These are phyloP conservation scores for Tachysurus fulvidraco DNA, from an alignment of 2,113 vertebrate genomes.

Conservation along the genomic window DNA sequence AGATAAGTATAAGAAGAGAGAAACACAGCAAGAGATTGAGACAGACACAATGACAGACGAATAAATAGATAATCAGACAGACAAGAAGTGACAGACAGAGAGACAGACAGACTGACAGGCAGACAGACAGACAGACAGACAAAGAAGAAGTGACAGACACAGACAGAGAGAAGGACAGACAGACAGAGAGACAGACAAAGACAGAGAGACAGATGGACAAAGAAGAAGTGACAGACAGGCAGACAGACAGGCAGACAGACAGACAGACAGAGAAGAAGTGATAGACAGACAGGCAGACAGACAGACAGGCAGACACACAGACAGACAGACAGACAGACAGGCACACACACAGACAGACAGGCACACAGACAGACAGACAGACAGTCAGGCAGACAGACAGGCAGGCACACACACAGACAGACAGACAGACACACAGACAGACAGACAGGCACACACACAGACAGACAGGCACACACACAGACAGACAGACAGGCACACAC, in stretches of 20 bases:
- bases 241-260: not conserved
- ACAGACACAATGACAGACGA: not conserved
- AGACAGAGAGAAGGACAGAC: not conserved
- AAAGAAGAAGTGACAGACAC: not conserved
- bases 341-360: not conserved
- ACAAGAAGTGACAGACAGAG: not conserved
- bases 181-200: not conserved
- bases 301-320: not conserved
- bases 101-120: too few relatives aligned
- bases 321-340: too few relatives aligned
- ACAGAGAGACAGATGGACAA: not conserved
- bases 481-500: not conserved
- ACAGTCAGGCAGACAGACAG: too few relatives aligned
- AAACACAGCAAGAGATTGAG: not conserved
- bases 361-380: not conserved
- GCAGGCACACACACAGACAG: too few relatives aligned
- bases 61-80: not conserved
- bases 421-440: not conserved
- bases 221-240: not conserved
- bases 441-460: not conserved
- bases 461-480: not conserved
- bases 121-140: not conserved
- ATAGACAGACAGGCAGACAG: not conserved
- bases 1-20: not conserved
- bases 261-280: not conserved